These are phyloP conservation scores for Mythimna pallens DNA, from an alignment of 2,888 invertebrate species.

Conservation along the genomic window DNA sequence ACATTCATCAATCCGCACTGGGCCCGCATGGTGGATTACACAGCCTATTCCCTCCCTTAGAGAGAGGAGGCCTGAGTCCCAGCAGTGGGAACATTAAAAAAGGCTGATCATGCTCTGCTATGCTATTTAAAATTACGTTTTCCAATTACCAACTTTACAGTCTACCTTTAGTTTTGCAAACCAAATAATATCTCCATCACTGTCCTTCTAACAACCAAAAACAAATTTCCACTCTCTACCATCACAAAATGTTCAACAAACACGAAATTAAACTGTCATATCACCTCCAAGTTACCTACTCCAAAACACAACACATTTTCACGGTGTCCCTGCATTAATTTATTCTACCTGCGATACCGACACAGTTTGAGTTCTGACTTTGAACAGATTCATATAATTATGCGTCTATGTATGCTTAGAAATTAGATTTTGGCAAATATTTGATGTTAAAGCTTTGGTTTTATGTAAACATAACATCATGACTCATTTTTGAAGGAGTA, in stretches of 20 bases:
- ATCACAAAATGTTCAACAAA: not conserved
- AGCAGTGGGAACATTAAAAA: no score
- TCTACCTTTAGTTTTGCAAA: not conserved
- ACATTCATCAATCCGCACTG: no score
- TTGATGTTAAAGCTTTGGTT: slow-evolving; percentile 6
- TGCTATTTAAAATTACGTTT: no score
- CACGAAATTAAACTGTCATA: slow-evolving; percentile 21
- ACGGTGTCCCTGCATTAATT: slow-evolving; percentile 81
- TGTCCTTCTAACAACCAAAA: not conserved
- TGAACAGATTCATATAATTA: slow-evolving; percentile 75
- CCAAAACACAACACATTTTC: slow-evolving; percentile 64
- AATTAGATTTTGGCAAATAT: slow-evolving; percentile 43
- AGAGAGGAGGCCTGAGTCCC: no score
- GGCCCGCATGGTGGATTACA: no score
- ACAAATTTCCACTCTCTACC: not conserved
- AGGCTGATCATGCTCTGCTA: no score
- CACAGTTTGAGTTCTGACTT: slow-evolving; percentile 82
- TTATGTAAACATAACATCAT: not conserved
- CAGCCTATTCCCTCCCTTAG: no score
- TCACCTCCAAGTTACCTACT: slow-evolving; percentile 23
- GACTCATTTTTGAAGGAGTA: not conserved
- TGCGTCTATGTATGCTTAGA: slow-evolving; percentile 33
- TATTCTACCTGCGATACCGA: slow-evolving; percentile 84
- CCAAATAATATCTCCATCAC: not conserved
- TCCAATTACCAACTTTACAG: not conserved